These are phyloP conservation scores for Dryobates pubescens DNA, from an alignment of 2,797 vertebrate species.

Conservation along the genomic window DNA sequence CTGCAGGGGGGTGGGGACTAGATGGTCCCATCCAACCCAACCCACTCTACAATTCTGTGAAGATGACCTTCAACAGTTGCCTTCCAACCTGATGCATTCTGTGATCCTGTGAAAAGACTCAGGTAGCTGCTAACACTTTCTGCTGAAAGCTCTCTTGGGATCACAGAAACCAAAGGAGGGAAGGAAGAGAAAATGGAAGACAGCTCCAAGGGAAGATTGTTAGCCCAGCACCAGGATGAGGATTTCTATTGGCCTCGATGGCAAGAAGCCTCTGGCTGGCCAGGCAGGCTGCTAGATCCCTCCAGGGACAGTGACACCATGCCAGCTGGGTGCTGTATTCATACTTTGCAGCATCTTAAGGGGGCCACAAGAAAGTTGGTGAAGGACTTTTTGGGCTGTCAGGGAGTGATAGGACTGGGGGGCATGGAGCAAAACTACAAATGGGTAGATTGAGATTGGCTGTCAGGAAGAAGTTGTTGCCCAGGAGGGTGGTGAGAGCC, in stretches of 20 bases:
- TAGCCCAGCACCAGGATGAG: neutral
- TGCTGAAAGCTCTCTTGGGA: neutral
- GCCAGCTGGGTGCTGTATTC: slow-evolving; percentile 28
- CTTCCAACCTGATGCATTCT: no score
- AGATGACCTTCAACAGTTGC: no score
- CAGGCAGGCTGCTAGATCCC: neutral
- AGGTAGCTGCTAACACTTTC: neutral
- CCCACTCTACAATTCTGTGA: no score
- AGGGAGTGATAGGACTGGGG: no score
- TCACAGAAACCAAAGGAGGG: neutral
- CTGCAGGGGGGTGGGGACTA: no score
- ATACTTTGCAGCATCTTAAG: neutral
- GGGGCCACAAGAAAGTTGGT: no score
- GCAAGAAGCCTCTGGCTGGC: neutral
- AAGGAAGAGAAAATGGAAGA: neutral
- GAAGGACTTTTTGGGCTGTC: no score
- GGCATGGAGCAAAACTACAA: no score
- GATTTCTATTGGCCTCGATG: slow-evolving; percentile 9
- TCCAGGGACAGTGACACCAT: slow-evolving; percentile 12
- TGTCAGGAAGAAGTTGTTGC: no score
- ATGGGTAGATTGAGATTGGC: no score
- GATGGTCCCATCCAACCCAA: no score
- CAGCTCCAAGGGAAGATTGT: neutral
- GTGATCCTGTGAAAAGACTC: neutral
- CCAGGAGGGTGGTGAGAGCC: no score